A percentile compares a stretch with the other conserved stretches of the same genome.
These are phyloP conservation scores for Hippolais icterina DNA, from an alignment of 2,113 vertebrate species.

Conservation along the genomic window DNA sequence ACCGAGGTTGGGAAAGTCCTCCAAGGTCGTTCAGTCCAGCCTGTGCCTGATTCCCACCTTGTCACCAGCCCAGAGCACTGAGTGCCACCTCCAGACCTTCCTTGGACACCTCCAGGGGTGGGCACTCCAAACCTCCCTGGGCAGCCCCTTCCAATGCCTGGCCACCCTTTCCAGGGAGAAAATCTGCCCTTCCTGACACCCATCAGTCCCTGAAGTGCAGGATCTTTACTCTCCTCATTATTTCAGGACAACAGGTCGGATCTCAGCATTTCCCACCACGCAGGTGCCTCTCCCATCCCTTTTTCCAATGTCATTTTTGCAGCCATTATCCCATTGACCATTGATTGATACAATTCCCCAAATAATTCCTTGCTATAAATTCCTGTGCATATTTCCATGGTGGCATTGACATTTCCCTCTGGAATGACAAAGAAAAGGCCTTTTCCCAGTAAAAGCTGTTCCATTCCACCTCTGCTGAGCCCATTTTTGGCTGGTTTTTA, in stretches of 20 bases:
- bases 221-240: not conserved
- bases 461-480: conserved; percentile 18
- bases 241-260: not conserved
- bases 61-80: not conserved
- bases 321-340: not conserved
- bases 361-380: not conserved
- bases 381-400: not conserved
- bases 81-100: accelerated
- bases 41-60: not conserved
- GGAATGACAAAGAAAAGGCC: conserved; percentile 7
- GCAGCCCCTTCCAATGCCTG: not conserved
- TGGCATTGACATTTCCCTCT: not conserved
- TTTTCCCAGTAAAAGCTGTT: not conserved
- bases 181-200: not conserved
- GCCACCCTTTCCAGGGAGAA: not conserved
- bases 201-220: not conserved
- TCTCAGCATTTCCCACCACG: not conserved
- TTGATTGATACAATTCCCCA: not conserved
- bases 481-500: not conserved
- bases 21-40: not conserved
- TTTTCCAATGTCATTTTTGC: not conserved
- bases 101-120: not conserved
- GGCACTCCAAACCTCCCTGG: not conserved
- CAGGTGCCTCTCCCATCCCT: not conserved
- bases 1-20: not conserved